Percentiles rank a stretch among this genome's conserved stretches.
Conservation (phyloP, 2,797 vertebrate species). For the Melanitta fusca region DNA sequence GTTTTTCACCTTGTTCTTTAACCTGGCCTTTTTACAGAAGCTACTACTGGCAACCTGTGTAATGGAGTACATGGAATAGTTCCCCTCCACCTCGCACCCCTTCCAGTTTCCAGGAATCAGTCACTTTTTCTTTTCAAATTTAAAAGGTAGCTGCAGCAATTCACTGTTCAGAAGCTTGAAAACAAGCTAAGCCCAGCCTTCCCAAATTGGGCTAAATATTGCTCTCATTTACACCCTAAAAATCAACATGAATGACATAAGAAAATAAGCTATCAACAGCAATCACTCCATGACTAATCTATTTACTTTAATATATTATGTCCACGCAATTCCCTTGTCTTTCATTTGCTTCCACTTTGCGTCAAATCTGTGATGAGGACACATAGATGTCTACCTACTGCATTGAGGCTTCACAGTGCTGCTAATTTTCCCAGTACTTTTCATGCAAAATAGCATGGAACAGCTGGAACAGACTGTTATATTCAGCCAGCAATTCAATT, state of each 20-base stretch:
- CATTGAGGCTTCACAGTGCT: background rate
- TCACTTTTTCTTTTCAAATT: background rate
- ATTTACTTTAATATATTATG: constrained; percentile 3
- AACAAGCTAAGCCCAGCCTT: background rate
- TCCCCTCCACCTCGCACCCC: background rate
- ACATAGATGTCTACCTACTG: background rate
- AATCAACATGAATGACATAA: background rate
- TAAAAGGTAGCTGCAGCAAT: background rate
- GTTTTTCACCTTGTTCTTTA: background rate
- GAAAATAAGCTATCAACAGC: background rate
- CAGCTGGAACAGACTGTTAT: background rate
- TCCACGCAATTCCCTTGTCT: constrained; percentile 11
- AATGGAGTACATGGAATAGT: background rate
- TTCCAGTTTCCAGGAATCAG: background rate
- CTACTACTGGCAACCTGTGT: background rate
- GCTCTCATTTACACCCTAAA: constrained; percentile 11
- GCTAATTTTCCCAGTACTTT: background rate
- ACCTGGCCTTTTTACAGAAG: background rate
- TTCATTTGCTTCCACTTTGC: background rate
- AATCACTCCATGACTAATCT: constrained; percentile 4
- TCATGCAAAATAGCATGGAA: background rate
- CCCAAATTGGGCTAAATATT: background rate
- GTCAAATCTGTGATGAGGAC: background rate
- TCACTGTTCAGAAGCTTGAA: background rate
- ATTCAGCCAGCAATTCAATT: background rate